A percentile compares a stretch with the other conserved stretches of the same genome.
phyloP scores from a whole-genome alignment of 2,113 vertebrate species.

The Corythaixoides concolor region DNA sequence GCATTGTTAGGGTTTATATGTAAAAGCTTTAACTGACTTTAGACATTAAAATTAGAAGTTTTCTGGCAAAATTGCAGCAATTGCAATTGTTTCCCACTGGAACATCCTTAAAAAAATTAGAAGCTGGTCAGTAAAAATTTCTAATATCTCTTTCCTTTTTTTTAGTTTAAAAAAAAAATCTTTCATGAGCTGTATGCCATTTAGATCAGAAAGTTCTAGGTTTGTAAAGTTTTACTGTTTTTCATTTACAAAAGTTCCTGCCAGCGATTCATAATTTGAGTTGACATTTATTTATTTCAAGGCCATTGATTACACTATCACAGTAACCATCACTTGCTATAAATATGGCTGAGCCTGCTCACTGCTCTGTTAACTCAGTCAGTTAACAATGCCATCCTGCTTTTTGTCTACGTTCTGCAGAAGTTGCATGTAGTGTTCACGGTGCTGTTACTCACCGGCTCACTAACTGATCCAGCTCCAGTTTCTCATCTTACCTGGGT shows the following conservation, averaged over 20 bases:
- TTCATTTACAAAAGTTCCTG: background rate
- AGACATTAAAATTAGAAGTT: background rate
- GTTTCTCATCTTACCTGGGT: background rate
- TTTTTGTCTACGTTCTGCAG: background rate
- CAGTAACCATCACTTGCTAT: background rate
- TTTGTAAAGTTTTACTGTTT: background rate
- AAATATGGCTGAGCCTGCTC: background rate
- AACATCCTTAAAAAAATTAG: background rate
- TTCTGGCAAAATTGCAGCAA: background rate
- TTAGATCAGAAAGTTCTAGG: background rate
- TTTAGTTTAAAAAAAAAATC: too few species aligned
- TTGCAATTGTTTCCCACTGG: background rate
- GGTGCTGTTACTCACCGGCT: background rate
- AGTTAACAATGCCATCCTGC: background rate
- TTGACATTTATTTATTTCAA: background rate
- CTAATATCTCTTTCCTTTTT: background rate
- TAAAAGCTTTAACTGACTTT: background rate
- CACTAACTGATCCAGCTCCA: background rate
- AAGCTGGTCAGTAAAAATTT: background rate
- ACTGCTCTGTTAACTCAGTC: background rate
- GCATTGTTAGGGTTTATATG: background rate
- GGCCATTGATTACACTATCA: background rate
- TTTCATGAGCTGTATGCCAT: background rate
- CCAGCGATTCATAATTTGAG: background rate
- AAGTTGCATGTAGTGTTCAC: background rate